Evolutionary conservation across 2,888 invertebrate species (phyloP), one percentile per base, ranked within the genome.

Genomic region (Chrysolina haemoptera): DNA sequence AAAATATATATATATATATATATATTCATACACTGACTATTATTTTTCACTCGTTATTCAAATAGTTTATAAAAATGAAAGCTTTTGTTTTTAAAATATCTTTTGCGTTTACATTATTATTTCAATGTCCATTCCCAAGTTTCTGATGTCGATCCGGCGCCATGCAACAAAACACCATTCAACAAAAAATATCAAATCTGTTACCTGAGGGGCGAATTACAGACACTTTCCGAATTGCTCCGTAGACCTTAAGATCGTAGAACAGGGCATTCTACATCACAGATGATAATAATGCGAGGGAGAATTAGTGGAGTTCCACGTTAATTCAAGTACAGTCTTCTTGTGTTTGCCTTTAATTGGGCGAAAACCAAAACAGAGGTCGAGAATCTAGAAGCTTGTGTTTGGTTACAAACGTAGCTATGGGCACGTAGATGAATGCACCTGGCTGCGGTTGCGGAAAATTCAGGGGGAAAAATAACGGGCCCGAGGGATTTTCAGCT

Each of bases 361-460:
- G 87, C 86, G 87, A 86, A 88, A 88, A 88, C 88, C 88, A 86
- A 87, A 88, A 88, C 87, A 87, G 86, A 86, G 87, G 87, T 87
- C 86, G 86, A 86, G 87, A 87, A 87, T 87, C 87, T 82, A 82
- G 85, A 84, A 80, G 82, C 84, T 83, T 85, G 86, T 86, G 86
- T 86, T 87, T 83, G 85, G 86, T 87, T 86, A 86, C 86, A 84
- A 83, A 85, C 85, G 81, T 81, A 80, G 82, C 81, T 79, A 76
- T 59, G 59, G 35, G 59, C 59, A 35, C 59, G 66, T 66, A 66
- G 50, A 66, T 46, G 50, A 48, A 46, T 66, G 67, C 41, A 53
- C 53, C 40, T 35, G 41, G 40, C 55, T 16, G 59, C 59, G n/a
- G 35, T 59, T 14, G n/a, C 8, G 20, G 20, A 20, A 53, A 12